Evolutionary conservation across 2,888 invertebrate genomes (phyloP).

Genomic region (Nymphalis polychloros): DNA sequence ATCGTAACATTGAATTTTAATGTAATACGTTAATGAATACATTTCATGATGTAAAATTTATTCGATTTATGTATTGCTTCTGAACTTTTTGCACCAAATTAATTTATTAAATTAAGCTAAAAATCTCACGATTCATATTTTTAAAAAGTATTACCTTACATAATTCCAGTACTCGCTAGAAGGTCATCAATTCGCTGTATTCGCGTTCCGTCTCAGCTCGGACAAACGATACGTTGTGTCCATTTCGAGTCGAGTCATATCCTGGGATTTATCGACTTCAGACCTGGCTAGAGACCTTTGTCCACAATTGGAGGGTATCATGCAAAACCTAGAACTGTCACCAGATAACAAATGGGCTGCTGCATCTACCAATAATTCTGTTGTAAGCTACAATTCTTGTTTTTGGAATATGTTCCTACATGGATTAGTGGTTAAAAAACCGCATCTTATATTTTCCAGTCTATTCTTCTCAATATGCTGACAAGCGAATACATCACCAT

Average conservation of each 20-base stretch:
- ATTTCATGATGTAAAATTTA: too few relatives aligned
- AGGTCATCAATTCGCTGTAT: conserved; percentile 98
- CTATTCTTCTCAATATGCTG: conserved; percentile 93
- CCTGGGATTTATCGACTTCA: conserved; percentile 97
- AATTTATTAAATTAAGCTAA: too few relatives aligned
- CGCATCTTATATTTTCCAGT: conserved; percentile 68
- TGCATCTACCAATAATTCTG: conserved; percentile 97
- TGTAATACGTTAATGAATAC: too few relatives aligned
- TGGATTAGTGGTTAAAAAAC: not conserved
- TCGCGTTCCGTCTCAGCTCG: conserved; percentile 93
- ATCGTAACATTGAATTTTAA: too few relatives aligned
- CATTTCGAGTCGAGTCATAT: conserved; percentile 97
- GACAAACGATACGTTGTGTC: conserved; percentile 97
- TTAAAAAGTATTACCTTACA: too few relatives aligned
- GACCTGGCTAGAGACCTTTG: conserved; percentile 96
- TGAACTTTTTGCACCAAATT: too few relatives aligned
- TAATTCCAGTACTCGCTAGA: conserved; percentile 93
- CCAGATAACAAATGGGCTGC: conserved; percentile 98
- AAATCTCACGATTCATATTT: too few relatives aligned
- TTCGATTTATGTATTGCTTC: too few relatives aligned
- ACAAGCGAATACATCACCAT: conserved; percentile 95
- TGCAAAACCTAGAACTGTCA: conserved; percentile 95
- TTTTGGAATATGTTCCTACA: not conserved
- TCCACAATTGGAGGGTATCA: conserved; percentile 96
- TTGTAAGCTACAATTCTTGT: conserved; percentile 70